phyloP scores from a whole-genome alignment of 2,888 invertebrate species.

The Ryuthela nishihirai region DNA sequence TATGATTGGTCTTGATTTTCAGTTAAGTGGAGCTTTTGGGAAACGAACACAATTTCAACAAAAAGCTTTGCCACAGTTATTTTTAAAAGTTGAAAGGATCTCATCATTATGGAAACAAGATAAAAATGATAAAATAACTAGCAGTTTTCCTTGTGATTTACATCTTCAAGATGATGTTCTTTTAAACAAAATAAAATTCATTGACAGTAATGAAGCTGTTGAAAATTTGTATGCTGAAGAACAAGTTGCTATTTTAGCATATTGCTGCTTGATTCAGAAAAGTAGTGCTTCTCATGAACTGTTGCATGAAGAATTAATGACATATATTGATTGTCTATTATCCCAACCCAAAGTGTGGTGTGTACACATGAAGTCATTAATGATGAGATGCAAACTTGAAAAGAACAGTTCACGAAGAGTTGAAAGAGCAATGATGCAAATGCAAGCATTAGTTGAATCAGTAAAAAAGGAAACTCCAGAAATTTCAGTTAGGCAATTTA shows the following conservation, averaged over 20 bases:
- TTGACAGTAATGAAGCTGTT: constrained; percentile 54
- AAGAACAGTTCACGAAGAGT: constrained; percentile 72
- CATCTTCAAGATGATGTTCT: constrained; percentile 81
- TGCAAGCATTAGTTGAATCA: constrained; percentile 59
- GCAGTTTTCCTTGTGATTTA: constrained; percentile 56
- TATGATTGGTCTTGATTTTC: constrained; percentile 63
- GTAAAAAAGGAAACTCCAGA: constrained; percentile 7
- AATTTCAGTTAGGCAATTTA: constrained; percentile 59
- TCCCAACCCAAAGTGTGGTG: constrained; percentile 69
- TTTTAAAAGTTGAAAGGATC: constrained; percentile 62
- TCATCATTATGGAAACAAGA: too few species aligned
- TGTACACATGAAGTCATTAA: constrained; percentile 68
- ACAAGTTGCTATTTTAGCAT: constrained; percentile 72
- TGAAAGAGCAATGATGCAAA: constrained; percentile 81
- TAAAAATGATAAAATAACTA: background rate
- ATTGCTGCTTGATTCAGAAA: constrained; percentile 60
- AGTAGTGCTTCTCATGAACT: constrained; percentile 67
- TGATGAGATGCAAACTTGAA: constrained; percentile 73
- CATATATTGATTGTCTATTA: constrained; percentile 65
- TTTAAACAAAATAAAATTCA: constrained; percentile 70
- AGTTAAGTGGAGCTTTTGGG: constrained; percentile 76
- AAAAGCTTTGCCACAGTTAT: constrained; percentile 75
- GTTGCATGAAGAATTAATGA: constrained; percentile 71
- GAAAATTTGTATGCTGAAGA: constrained; percentile 63
- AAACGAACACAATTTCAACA: constrained; percentile 86